phyloP scores from a whole-genome alignment of 2,113 vertebrate species.

The Eretmochelys imbricata region DNA sequence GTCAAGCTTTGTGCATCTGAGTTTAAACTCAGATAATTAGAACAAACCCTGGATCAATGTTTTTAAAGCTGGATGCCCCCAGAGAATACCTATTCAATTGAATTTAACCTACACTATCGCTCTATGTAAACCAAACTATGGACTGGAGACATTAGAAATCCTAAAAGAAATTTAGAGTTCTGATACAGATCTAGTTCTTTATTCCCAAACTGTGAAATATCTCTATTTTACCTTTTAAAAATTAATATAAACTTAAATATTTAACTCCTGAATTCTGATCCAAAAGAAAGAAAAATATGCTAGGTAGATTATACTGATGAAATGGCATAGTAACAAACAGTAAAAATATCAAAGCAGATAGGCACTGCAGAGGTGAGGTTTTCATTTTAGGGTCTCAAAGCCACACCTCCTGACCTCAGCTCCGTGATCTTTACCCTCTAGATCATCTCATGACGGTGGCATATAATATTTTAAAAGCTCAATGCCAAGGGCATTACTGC shows the following conservation, averaged over 20 bases:
- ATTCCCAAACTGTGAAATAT: not conserved
- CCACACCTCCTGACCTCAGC: not conserved
- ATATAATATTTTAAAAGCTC: too few species aligned
- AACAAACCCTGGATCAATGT: not conserved
- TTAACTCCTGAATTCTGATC: not conserved
- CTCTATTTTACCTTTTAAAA: not conserved
- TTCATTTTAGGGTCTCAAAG: not conserved
- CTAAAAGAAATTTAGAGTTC: not conserved
- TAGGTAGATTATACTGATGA: not conserved
- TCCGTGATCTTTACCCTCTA: not conserved
- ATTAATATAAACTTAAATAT: not conserved
- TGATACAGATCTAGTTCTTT: not conserved
- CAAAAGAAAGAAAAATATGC: not conserved
- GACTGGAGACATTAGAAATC: not conserved
- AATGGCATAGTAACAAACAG: not conserved
- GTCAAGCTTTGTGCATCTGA: not conserved
- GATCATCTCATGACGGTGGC: too few species aligned
- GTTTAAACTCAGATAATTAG: not conserved
- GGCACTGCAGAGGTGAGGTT: too few species aligned
- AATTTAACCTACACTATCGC: not conserved
- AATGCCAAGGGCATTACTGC: too few species aligned
- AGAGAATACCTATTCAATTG: not conserved
- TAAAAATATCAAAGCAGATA: not conserved
- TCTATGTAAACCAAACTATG: not conserved
- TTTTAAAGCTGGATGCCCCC: not conserved